These are phyloP conservation scores for Lepas anatifera DNA, from an alignment of 2,888 invertebrate species.

Conservation along the genomic window DNA sequence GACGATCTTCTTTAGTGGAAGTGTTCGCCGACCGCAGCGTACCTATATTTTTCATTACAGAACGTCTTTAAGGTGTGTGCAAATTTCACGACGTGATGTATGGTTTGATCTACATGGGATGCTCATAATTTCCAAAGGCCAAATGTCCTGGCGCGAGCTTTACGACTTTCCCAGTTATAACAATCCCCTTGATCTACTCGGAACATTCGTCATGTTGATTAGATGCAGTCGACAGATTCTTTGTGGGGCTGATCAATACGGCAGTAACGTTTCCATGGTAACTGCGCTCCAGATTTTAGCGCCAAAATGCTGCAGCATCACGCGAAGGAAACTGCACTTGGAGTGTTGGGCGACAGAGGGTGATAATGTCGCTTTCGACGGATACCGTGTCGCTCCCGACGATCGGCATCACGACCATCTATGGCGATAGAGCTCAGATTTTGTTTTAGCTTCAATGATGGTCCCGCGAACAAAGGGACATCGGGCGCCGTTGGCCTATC, in stretches of 20 bases:
- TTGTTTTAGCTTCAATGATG: too few species aligned
- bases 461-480: too few species aligned
- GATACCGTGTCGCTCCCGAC: too few species aligned
- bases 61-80: too few species aligned
- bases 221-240: slow-evolving; percentile 12
- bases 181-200: slow-evolving; percentile 1
- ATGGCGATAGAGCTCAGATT: too few species aligned
- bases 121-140: not conserved
- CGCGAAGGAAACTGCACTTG: not conserved
- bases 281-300: slow-evolving; percentile 2
- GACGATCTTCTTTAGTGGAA: too few species aligned
- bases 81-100: not conserved
- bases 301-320: not conserved
- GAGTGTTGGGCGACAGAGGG: not conserved
- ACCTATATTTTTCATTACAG: too few species aligned
- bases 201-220: slow-evolving; percentile 12
- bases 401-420: too few species aligned
- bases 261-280: slow-evolving; percentile 10
- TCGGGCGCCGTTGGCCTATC: too few species aligned
- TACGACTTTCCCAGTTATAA: slow-evolving; percentile 9
- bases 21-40: too few species aligned
- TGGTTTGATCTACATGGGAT: slow-evolving; percentile 1
- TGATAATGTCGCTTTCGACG: slow-evolving; percentile 1
- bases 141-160: not conserved
- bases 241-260: slow-evolving; percentile 12